Evolutionary conservation across 2,113 vertebrate species (phyloP), one percentile per base, ranked within the genome.

Genomic region (Strigops habroptila): DNA sequence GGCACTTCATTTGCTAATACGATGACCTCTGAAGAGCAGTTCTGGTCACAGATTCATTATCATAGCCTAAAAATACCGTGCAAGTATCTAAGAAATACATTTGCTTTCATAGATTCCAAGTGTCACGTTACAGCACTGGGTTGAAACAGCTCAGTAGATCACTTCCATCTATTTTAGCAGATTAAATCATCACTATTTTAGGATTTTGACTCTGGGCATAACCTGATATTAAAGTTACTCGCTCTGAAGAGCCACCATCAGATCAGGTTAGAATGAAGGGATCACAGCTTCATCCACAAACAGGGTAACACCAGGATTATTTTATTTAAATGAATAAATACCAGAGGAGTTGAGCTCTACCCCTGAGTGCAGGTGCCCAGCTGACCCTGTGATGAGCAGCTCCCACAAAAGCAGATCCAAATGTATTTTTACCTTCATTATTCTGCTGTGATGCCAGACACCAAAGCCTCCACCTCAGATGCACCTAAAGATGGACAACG

Each of bases 141-240:
- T 27, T 86, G 68, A 77, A 95, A 48, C 39, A 82, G 68, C 79
- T 75, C 39, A 22, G 71, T 71, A 78, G 55, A n/a, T 90, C 90
- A 82, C 55, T 59, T 37, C 88, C 65, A 64, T 27, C 51, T 92
- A 49, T 65, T 93, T 78, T 7, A 86, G 69, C 82, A 77, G 46
- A 67, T 70, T 77, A 90, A 94, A 91, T 88, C 76, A 91, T 86
- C 11, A 81, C 90, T 93, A 89, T 96, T 96, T 95, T 63, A 73
- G 75, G 90, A 82, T 86, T 91, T 52, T 63, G 71, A 82, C 68
- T 70, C 44, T 24, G 23, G n/a, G 30, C 43, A 88, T 60, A 82
- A 84, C 30, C 23, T 73, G 64, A 14, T 18, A 49, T n/a, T 64
- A 64, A 64, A 91, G 52, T 55, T 12, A 83, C 31, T 81, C 64